Percentiles rank a stretch among this genome's conserved stretches.
These are phyloP conservation scores for Diabrotica virgifera DNA, from an alignment of 1,140 invertebrate species.

Conservation along the genomic window DNA sequence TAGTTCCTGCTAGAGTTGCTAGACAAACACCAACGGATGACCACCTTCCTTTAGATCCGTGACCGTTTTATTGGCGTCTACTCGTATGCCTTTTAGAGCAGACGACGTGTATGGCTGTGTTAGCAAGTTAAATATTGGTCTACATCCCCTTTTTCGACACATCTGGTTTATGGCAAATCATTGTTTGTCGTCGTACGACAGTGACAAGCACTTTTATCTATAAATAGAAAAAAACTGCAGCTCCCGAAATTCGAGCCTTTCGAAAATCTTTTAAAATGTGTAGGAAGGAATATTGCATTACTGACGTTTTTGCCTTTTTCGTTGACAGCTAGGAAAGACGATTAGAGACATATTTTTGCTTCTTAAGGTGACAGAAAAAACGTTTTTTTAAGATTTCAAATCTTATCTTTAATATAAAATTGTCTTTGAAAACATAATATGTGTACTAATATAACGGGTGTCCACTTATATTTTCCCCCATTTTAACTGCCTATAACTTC, in stretches of 20 bases:
- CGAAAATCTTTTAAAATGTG: not conserved
- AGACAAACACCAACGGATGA: too few relatives aligned
- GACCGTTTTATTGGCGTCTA: not conserved
- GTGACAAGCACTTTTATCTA: not conserved
- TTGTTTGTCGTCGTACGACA: conserved; percentile 4
- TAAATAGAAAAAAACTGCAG: not conserved
- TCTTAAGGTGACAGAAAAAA: not conserved
- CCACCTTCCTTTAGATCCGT: not conserved
- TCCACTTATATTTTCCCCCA: too few relatives aligned
- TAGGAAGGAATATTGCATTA: too few relatives aligned
- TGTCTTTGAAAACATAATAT: too few relatives aligned
- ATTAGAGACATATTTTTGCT: not conserved
- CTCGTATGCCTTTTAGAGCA: not conserved
- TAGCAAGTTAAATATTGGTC: conserved; percentile 7
- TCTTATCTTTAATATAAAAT: too few relatives aligned
- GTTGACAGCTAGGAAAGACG: too few relatives aligned
- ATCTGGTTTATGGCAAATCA: conserved; percentile 10
- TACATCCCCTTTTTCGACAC: not conserved
- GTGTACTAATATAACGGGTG: too few relatives aligned
- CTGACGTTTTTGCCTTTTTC: too few relatives aligned
- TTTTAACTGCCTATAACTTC: too few relatives aligned
- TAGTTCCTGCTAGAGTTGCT: too few relatives aligned
- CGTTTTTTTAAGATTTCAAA: too few relatives aligned
- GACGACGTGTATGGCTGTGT: conserved; percentile 1
- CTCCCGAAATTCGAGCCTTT: not conserved